Evolutionary conservation across 1,140 invertebrate species (phyloP).

Genomic region (Hormaphis cornu): DNA sequence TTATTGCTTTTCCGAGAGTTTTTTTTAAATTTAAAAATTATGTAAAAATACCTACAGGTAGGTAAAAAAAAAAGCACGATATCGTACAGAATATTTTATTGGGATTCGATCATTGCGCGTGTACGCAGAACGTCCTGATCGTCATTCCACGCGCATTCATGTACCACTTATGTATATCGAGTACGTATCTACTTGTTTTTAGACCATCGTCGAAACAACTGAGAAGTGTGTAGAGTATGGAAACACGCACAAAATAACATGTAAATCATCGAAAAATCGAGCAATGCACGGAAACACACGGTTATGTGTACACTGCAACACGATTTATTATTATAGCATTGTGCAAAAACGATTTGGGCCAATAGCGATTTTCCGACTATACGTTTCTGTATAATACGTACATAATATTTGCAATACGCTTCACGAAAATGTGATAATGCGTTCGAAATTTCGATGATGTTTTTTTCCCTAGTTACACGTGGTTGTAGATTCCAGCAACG

Average conservation of each 20-base stretch:
- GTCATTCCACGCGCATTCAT: no score
- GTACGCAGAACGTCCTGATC: no score
- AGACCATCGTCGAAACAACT: neutral
- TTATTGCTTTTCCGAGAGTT: no score
- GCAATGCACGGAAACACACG: neutral
- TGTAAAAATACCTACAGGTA: no score
- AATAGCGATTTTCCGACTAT: neutral
- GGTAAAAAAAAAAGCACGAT: neutral
- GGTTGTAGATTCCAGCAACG: neutral
- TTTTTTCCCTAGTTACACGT: neutral
- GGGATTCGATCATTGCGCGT: neutral
- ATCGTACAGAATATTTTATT: neutral
- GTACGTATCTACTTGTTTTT: no score
- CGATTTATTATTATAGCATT: neutral
- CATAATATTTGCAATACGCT: no score
- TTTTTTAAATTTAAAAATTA: no score
- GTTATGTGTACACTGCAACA: neutral
- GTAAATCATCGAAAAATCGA: neutral
- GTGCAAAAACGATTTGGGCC: conserved; percentile 4
- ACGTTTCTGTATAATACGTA: no score
- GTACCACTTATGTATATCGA: no score
- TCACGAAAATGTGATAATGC: neutral
- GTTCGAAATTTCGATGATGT: neutral
- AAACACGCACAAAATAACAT: neutral
- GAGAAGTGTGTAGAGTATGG: neutral